Evolutionary conservation across 35 echinoderm and acorn worm genomes (phyloP).

Genomic region (Ophiothrix spiculata): DNA sequence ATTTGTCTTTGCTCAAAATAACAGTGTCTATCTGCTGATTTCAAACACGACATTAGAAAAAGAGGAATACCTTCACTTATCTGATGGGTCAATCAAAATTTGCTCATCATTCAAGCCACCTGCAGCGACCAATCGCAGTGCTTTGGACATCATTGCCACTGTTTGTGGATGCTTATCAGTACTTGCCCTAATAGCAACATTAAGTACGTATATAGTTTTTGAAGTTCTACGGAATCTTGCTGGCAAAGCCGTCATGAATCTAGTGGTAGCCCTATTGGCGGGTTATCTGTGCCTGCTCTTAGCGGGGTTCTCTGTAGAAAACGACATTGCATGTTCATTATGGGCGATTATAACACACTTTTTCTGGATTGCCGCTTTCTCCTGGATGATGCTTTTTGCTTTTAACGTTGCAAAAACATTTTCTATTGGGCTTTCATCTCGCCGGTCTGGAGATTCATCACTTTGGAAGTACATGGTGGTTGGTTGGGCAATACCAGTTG

Average conservation of each 20-base stretch:
- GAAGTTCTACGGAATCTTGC: conserved; percentile 7
- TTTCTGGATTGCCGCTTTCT: conserved; percentile 34
- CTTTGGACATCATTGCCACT: neutral
- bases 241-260: conserved; percentile 22
- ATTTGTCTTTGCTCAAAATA: neutral
- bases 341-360: conserved; percentile 23
- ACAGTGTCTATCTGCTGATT: neutral
- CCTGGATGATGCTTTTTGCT: conserved; percentile 41
- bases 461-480: neutral
- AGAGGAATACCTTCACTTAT: neutral
- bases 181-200: neutral
- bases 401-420: conserved; percentile 27
- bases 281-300: conserved; percentile 10
- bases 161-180: conserved; percentile 15
- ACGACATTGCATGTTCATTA: neutral
- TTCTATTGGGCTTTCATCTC: neutral
- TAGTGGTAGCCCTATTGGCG: conserved; percentile 18
- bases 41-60: neutral
- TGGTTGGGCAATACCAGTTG: conserved; percentile 13
- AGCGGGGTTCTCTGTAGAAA: neutral
- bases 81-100: neutral
- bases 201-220: conserved; percentile 25
- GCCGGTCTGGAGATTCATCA: too few species aligned
- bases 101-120: neutral
- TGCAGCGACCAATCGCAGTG: neutral